Evolutionary conservation across 2,113 vertebrate genomes (phyloP).

Genomic region (Emydocephalus ijimae): DNA sequence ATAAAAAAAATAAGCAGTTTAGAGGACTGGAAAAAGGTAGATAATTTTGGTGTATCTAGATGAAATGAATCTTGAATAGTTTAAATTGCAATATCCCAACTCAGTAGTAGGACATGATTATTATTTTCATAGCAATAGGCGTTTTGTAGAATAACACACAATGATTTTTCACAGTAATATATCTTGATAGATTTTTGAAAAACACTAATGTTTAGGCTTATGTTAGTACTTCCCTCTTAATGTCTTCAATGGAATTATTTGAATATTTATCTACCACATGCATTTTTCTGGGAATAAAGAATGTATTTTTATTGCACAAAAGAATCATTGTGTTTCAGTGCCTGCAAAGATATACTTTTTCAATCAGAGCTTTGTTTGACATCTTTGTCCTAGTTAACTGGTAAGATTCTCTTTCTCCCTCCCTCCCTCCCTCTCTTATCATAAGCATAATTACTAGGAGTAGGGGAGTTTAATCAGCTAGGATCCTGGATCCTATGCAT

Average conservation of each 20-base stretch:
- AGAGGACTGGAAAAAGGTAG: not conserved
- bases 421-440: not conserved
- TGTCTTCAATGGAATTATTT: not conserved
- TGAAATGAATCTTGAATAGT: not conserved
- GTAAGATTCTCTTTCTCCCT: not conserved
- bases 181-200: not conserved
- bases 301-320: not conserved
- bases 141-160: not conserved
- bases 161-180: not conserved
- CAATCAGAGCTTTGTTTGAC: not conserved
- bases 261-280: not conserved
- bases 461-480: not conserved
- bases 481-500: not conserved
- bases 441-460: not conserved
- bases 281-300: not conserved
- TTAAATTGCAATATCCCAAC: not conserved
- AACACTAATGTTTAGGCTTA: not conserved
- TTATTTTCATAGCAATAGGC: not conserved
- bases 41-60: not conserved
- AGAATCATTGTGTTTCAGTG: not conserved
- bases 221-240: not conserved
- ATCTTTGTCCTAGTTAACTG: not conserved
- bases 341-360: not conserved
- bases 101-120: not conserved
- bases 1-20: not conserved